Evolutionary conservation across 37 sponge, comb jelly and placozoan species (phyloP).

Genomic region (Tethya wilhelma): DNA sequence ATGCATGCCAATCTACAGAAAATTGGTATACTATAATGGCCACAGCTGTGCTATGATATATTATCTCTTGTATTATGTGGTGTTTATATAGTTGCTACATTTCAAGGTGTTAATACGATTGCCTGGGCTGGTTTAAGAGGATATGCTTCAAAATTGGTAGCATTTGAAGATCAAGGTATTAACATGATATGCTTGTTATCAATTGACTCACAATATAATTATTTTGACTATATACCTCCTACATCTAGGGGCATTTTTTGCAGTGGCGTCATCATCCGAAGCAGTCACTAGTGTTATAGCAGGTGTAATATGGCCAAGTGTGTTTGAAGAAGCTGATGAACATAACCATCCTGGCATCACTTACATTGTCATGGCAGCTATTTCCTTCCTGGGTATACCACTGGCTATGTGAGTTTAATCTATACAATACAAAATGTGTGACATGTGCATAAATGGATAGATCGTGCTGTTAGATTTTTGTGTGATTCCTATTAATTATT

Average conservation of each 20-base stretch:
- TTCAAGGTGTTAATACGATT: constrained; percentile 14
- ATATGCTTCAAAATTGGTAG: constrained; percentile 47
- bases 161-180: constrained; percentile 46
- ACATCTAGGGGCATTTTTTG: constrained; percentile 38
- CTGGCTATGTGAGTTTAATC: neutral
- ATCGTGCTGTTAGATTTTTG: too few relatives aligned
- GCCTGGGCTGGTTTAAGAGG: constrained; percentile 22
- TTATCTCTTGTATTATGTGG: too few relatives aligned
- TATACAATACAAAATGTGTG: too few relatives aligned
- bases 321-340: too few relatives aligned
- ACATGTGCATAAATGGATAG: too few relatives aligned
- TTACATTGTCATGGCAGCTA: constrained; percentile 25
- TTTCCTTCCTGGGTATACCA: neutral
- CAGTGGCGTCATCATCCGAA: constrained; percentile 15
- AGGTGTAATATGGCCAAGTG: constrained; percentile 2
- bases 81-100: constrained; percentile 41
- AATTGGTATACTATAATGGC: too few relatives aligned
- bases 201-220: too few relatives aligned
- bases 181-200: too few relatives aligned
- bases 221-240: too few relatives aligned
- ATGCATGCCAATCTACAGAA: too few relatives aligned
- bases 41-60: too few relatives aligned
- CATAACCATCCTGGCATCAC: constrained; percentile 18
- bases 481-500: too few relatives aligned
- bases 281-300: constrained; percentile 1